A percentile compares a stretch with the other conserved stretches of the same genome.
phyloP scores from a whole-genome alignment of 2,113 vertebrate species.

The Cyprinodon variegatus region DNA sequence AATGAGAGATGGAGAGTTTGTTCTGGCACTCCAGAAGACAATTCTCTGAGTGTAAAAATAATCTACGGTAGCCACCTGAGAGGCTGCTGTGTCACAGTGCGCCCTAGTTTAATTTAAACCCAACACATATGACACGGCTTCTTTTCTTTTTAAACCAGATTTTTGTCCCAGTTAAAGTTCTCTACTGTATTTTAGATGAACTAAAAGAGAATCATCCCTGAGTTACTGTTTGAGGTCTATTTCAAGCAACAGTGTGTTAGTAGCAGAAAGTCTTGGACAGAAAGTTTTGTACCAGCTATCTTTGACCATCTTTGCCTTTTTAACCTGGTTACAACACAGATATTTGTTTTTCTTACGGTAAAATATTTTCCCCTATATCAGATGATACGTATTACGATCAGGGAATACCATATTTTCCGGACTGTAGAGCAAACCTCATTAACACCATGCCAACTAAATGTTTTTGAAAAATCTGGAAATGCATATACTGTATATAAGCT shows the following conservation, averaged over 20 bases:
- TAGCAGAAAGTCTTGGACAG: constrained; percentile 20
- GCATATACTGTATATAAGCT: too few relatives aligned
- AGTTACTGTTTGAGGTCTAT: constrained; percentile 29
- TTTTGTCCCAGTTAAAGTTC: constrained; percentile 69
- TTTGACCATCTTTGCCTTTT: constrained; percentile 41
- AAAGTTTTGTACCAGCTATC: constrained; percentile 11
- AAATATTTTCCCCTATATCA: constrained; percentile 53
- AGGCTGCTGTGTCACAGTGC: constrained; percentile 79
- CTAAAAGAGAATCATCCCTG: constrained; percentile 7
- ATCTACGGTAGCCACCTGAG: constrained; percentile 80
- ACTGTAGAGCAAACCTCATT: too few relatives aligned
- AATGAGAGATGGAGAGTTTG: constrained; percentile 65
- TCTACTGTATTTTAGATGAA: constrained; percentile 51
- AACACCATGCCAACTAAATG: too few relatives aligned
- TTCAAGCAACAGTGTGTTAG: constrained; percentile 12
- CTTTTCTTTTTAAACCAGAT: constrained; percentile 39
- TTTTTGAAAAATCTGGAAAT: too few relatives aligned
- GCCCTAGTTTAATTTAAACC: constrained; percentile 80
- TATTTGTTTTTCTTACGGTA: constrained; percentile 51
- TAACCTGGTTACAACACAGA: constrained; percentile 33
- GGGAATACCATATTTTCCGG: constrained; percentile 26
- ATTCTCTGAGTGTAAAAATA: constrained; percentile 80
- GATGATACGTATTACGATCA: constrained; percentile 44
- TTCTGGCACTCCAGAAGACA: constrained; percentile 76
- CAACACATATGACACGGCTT: constrained; percentile 61